Conservation (phyloP, 2,113 vertebrate species). For the Lagenorhynchus albirostris region DNA sequence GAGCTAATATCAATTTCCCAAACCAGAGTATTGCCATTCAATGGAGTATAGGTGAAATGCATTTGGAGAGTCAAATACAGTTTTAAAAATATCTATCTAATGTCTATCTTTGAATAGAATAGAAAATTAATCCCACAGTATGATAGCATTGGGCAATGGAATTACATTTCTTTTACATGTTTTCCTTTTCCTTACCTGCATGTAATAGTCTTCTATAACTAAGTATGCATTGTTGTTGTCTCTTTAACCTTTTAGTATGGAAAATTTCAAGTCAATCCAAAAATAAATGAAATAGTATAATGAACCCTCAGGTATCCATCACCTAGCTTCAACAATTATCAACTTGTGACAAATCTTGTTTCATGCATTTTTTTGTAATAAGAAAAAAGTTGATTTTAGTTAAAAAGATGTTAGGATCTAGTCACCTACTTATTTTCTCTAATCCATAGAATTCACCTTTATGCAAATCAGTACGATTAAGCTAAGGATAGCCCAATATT, state of each 20-base stretch:
- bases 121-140: background rate
- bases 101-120: background rate
- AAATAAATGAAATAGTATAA: background rate
- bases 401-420: slow-evolving; percentile 6
- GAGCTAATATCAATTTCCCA: background rate
- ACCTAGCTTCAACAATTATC: background rate
- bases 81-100: background rate
- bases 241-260: background rate
- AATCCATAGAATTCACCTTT: background rate
- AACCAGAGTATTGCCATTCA: background rate
- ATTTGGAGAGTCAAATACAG: background rate
- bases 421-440: background rate
- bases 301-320: background rate
- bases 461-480: background rate
- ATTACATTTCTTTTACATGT: background rate
- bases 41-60: background rate
- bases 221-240: background rate
- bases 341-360: background rate
- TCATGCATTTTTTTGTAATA: background rate
- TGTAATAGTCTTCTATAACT: background rate
- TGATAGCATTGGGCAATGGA: background rate
- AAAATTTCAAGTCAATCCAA: background rate
- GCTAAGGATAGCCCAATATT: background rate
- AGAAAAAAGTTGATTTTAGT: background rate
- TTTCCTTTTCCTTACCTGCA: background rate